Evolutionary conservation across 2,888 invertebrate species (phyloP).

Genomic region (Anthrax anthrax): DNA sequence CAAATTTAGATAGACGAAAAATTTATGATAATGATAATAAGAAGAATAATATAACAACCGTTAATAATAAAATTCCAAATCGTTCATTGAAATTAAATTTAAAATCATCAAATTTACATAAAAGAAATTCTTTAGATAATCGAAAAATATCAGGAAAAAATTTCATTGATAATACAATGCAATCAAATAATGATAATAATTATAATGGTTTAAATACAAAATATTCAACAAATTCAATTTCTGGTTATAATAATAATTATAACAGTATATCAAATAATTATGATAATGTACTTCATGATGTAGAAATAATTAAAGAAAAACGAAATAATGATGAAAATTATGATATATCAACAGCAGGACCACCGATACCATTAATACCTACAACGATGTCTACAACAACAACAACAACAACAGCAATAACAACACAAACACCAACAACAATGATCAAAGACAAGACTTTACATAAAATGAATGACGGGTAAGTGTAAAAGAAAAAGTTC

Average conservation of each 20-base stretch:
- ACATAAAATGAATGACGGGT: not conserved
- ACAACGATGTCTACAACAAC: not conserved
- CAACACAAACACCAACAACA: not conserved
- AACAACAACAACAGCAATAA: not conserved
- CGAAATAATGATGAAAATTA: not conserved
- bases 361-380: no score
- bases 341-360: not conserved
- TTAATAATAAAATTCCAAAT: not conserved
- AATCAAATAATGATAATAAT: not conserved
- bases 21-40: not conserved
- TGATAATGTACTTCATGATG: not conserved
- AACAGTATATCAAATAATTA: not conserved
- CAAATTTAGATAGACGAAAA: not conserved
- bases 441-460: not conserved
- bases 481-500: not conserved
- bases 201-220: not conserved
- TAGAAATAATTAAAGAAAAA: not conserved
- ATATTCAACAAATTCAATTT: not conserved
- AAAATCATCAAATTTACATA: not conserved
- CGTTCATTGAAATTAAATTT: not conserved
- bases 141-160: not conserved
- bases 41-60: not conserved
- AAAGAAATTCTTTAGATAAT: not conserved
- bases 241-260: not conserved
- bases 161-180: not conserved